Percentiles rank a stretch among this genome's conserved stretches.
Conservation (phyloP, 2,797 vertebrate species). For the Eurystomus glaucurus region DNA sequence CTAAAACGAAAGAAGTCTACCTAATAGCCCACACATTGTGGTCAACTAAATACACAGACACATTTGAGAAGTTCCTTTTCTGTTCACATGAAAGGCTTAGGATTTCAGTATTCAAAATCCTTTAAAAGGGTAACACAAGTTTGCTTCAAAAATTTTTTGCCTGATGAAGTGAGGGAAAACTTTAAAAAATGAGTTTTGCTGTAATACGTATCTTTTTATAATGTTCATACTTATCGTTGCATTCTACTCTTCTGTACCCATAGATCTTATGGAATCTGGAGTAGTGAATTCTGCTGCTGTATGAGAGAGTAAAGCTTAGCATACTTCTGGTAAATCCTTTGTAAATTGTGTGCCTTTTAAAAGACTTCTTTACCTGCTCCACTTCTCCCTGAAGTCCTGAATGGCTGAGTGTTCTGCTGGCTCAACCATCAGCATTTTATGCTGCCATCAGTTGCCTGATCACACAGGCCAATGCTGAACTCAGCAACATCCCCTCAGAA, state of each 20-base stretch:
- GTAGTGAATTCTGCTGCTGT: not conserved
- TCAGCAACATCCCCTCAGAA: too few species aligned
- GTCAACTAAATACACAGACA: not conserved
- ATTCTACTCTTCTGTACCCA: not conserved
- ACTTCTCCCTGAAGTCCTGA: not conserved
- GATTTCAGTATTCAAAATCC: not conserved
- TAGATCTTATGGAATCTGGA: not conserved
- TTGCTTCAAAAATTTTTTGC: not conserved
- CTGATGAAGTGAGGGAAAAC: not conserved
- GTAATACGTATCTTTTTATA: not conserved
- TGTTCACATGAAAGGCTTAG: not conserved
- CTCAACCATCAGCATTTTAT: too few species aligned
- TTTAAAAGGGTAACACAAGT: not conserved
- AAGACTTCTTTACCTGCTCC: rapidly evolving
- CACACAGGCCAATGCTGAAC: too few species aligned
- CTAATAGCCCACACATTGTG: not conserved
- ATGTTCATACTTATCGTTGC: not conserved
- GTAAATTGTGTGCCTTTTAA: not conserved
- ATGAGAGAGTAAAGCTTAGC: not conserved
- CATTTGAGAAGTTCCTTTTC: not conserved
- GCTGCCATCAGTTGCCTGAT: too few species aligned
- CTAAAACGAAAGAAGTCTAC: not conserved
- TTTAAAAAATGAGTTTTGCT: not conserved
- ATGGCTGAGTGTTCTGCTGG: not conserved
- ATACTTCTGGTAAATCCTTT: not conserved